Percentiles rank a stretch among this genome's conserved stretches.
Conservation (phyloP, 2,797 vertebrate genomes). For the Semotilus atromaculatus region DNA sequence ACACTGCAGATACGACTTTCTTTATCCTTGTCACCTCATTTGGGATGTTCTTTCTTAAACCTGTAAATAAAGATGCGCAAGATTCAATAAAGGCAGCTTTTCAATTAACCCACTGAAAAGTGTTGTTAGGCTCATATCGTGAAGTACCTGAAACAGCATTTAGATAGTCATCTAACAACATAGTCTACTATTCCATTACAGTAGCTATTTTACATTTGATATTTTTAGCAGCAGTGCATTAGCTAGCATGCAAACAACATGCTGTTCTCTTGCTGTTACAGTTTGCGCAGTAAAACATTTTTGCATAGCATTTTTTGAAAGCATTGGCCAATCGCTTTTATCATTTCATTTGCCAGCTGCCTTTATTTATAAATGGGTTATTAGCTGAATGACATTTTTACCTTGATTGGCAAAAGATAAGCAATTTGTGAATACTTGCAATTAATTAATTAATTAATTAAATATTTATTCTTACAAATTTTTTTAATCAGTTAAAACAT, state of each 20-base stretch:
- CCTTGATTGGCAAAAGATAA: background rate
- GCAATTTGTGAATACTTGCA: background rate
- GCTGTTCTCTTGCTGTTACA: background rate
- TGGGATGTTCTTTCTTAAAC: slow-evolving; percentile 22
- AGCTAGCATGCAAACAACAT: background rate
- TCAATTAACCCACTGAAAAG: slow-evolving; percentile 1
- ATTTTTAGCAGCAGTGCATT: background rate
- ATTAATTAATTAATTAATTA: background rate
- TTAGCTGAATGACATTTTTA: background rate
- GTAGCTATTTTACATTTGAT: background rate
- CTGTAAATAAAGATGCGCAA: slow-evolving; percentile 26
- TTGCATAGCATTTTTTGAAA: no score
- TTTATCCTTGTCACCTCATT: slow-evolving; percentile 13
- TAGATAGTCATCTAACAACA: slow-evolving; percentile 1
- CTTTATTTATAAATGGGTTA: background rate
- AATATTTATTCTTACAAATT: background rate
- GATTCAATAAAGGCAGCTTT: slow-evolving; percentile 6
- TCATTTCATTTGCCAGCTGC: background rate
- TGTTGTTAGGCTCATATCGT: background rate
- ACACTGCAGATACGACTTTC: slow-evolving; percentile 15
- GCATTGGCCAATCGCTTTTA: background rate
- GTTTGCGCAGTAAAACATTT: background rate
- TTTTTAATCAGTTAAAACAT: background rate
- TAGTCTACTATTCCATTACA: background rate
- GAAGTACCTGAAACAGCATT: background rate